Evolutionary conservation across 2,888 invertebrate genomes (phyloP), one percentile per base, ranked within the genome.

Genomic region (Zaprionus bogoriensis): DNA sequence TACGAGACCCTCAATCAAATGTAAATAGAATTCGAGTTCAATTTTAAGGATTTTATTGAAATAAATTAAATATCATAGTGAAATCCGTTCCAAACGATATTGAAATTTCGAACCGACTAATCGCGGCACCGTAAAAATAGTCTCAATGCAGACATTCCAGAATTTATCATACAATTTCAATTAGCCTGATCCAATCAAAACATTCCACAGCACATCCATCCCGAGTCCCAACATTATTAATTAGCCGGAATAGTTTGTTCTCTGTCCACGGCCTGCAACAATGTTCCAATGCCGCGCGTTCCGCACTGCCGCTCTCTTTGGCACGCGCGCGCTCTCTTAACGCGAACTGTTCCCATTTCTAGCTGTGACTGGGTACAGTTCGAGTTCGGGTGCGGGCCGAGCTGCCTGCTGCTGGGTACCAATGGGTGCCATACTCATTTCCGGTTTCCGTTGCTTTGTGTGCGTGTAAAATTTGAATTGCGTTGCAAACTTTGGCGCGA

Each of bases 401-500:
- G n/a, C n/a, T 30, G 22, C 10, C 5, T 3, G 22, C 41, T 36
- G 7, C 63, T 50, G 55, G 42, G 69, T 62, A 54, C 55, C 55
- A 65, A 60, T 61, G 80, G 77, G 66, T 74, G 80, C 81, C 81
- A 87, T 87, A 77, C 86, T 78, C 88, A 89, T 89, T 87, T 89
- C 89, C 89, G 87, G 86, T 79, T 89, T 89, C 89, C 88, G 88
- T 71, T 80, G 67, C 84, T 86, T 80, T 84, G 87, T 77, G 88
- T 86, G 77, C 81, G 88, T 80, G 71, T 54, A 71, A 82, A 74
- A 84, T 80, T 87, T 80, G 85, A 87, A 87, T 74, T 86, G 80
- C 74, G 74, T 73, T 74, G 72, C 76, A 61, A 67, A 85, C 38
- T 72, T 74, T 66, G 63, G 61, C 79, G 59, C 63, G 50, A n/a